Evolutionary conservation across 2,113 vertebrate genomes (phyloP).

Genomic region (Lontra canadensis): DNA sequence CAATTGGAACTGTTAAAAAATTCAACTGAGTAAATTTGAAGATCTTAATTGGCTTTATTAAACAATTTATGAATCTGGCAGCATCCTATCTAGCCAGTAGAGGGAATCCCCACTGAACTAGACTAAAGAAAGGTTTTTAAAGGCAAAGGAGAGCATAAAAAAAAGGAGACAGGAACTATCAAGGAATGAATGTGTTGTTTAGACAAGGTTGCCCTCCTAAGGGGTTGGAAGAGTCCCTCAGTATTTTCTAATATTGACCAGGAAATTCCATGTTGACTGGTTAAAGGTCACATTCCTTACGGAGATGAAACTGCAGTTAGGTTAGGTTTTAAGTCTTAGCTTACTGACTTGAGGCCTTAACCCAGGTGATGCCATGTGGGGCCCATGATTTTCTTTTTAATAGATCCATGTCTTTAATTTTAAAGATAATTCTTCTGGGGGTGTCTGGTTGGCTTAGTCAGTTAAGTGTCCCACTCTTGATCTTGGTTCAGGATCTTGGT

Average conservation of each 20-base stretch:
- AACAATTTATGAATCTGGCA: not conserved
- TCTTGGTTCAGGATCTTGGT: not conserved
- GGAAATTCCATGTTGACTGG: not conserved
- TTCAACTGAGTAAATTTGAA: not conserved
- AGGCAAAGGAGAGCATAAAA: not conserved
- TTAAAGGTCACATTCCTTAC: not conserved
- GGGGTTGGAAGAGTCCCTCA: not conserved
- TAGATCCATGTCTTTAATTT: slow-evolving; percentile 34
- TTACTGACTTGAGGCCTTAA: not conserved
- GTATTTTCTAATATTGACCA: not conserved
- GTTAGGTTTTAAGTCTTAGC: not conserved
- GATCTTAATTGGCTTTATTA: not conserved
- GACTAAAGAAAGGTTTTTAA: not conserved
- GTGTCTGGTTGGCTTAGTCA: not conserved
- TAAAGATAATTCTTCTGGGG: not conserved
- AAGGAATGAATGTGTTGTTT: not conserved
- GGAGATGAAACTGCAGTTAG: not conserved
- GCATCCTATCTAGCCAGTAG: not conserved
- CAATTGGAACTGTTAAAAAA: not conserved
- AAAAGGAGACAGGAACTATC: not conserved
- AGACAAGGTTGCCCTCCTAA: not conserved
- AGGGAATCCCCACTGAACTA: not conserved
- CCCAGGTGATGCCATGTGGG: not conserved
- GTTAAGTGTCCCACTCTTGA: not conserved
- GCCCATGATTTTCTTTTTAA: not conserved